These are phyloP conservation scores for Anarhynchus alexandrinus DNA, from an alignment of 2,113 vertebrate genomes.

Conservation along the genomic window DNA sequence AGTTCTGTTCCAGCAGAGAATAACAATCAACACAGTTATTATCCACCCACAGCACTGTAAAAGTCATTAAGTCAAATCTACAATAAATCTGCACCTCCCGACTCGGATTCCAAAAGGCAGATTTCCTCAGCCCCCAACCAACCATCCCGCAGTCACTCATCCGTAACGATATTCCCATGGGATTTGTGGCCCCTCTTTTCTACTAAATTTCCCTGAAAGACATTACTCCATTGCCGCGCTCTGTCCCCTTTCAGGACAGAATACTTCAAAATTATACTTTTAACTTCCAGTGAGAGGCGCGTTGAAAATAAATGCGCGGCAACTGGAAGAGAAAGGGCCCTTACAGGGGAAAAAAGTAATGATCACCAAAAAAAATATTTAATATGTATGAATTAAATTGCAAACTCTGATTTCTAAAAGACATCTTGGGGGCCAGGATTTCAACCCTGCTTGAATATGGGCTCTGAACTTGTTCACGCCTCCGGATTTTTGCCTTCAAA, in stretches of 20 bases:
- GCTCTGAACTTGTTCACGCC: neutral
- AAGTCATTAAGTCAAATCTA: neutral
- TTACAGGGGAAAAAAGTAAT: neutral
- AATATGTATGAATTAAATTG: neutral
- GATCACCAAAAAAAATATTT: neutral
- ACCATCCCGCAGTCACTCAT: neutral
- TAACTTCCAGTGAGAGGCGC: neutral
- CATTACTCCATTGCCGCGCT: neutral
- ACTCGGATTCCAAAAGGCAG: neutral
- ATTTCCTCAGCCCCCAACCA: neutral
- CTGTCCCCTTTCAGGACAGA: neutral
- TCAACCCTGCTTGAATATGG: neutral
- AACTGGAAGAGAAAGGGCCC: neutral
- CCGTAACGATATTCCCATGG: neutral
- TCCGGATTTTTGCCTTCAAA: neutral
- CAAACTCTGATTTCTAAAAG: neutral
- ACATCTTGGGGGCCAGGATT: neutral
- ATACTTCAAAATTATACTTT: neutral
- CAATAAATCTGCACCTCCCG: neutral
- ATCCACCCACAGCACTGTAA: neutral
- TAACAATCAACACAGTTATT: neutral
- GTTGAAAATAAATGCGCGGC: neutral
- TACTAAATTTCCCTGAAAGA: neutral
- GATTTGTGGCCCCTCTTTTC: neutral
- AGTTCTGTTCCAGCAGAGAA: neutral